phyloP scores from a whole-genome alignment of 2,888 invertebrate species.

The Lasioglossum vierecki region DNA sequence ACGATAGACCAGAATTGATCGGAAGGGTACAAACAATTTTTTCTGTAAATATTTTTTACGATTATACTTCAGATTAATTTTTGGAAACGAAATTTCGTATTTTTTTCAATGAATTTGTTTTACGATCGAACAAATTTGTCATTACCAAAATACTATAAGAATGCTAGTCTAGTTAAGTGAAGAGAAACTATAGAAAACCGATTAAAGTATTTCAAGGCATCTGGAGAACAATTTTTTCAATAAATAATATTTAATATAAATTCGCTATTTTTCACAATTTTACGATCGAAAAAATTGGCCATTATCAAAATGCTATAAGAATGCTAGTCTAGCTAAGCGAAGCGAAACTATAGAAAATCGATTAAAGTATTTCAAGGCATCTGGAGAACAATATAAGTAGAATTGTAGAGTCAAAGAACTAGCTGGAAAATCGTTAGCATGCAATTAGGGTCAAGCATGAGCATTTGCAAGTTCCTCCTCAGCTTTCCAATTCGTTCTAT shows the following conservation, averaged over 20 bases:
- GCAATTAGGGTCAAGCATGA: background rate
- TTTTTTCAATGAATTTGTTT: background rate
- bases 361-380: background rate
- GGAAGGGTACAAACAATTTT: background rate
- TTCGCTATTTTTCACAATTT: background rate
- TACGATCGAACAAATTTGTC: too few species aligned
- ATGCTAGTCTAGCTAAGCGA: accelerated
- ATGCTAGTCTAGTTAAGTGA: background rate
- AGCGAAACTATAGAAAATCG: background rate
- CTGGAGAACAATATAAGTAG: background rate
- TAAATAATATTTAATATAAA: background rate
- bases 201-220: too few species aligned
- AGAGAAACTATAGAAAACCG: too few species aligned
- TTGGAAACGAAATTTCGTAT: too few species aligned
- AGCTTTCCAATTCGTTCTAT: background rate
- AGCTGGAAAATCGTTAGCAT: background rate
- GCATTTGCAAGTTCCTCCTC: background rate
- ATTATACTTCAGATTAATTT: too few species aligned
- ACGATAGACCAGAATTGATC: background rate
- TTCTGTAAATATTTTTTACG: too few species aligned
- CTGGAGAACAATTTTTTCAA: too few species aligned
- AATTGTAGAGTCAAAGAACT: background rate
- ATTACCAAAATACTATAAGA: background rate
- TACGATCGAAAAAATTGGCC: too few species aligned
- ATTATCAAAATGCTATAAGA: background rate